Base-by-base conservation (phyloP, 2,888 invertebrate genomes). In the Willowsia nigromaculata region DNA sequence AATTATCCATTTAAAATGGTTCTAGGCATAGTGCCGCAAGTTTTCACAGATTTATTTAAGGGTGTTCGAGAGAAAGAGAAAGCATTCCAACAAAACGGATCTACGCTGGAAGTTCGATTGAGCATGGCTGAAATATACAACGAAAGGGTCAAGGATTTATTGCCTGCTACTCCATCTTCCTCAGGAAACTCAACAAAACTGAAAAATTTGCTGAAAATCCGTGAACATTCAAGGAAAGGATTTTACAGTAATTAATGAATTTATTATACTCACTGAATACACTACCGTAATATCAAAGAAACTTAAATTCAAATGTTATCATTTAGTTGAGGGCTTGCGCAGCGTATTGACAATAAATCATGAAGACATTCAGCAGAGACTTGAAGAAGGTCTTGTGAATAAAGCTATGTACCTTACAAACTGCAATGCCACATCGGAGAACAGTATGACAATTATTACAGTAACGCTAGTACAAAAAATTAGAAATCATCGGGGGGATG, bases 121-220 rank as follows among this genome's bases (percentile, higher is more conserved):
- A 95, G 94, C 89, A 95, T 95, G 95, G 93, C 95, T 91, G 95
- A 95, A 93, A 95, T 95, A 91, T 95, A 95, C 93, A 95, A 95
- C 93, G 95, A 95, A 93, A 93, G 94, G 18, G 95, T 95, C 7
- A 92, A 94, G 71, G 95, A 95, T 93, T 93, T 95, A 47, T 93
- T 95, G 1, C 94, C 56, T 22, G 74, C 37, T 4, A 37, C 50
- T 30, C 6, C 65, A 27, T 76, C 86, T 0, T 6, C 59, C 0
- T 13, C 71, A n/a, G 18, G 27, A 18, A 53, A 94, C 91, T 91
- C 93, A 1, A 92, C 90, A 22, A 92, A 93, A 91, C 85, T 90
- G 91, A 91, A 94, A 93, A 92, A 94, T 93, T 76, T 94, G 1
- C 93, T 95, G n/a, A 94, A 94, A 92, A 94, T 95, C 53, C 92